Percentiles rank a stretch among this genome's conserved stretches.
These are phyloP conservation scores for Uromys caudimaculatus DNA, from an alignment of 2,797 vertebrate genomes.

Conservation along the genomic window DNA sequence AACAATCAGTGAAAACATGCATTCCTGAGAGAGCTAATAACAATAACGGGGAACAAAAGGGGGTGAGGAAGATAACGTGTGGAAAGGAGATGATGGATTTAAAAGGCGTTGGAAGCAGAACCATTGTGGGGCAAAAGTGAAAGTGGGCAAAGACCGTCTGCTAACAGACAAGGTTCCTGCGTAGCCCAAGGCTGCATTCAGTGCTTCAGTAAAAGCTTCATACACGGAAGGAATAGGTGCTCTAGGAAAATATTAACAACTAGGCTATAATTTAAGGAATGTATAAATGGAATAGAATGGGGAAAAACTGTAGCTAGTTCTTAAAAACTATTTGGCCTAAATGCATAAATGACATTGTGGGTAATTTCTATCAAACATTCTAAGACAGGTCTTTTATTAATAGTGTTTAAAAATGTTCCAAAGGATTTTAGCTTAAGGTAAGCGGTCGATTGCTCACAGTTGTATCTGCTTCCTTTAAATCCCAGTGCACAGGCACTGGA, in stretches of 20 bases:
- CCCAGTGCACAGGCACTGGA: neutral
- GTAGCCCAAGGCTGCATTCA: neutral
- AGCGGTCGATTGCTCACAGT: neutral
- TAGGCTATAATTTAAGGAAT: slow-evolving; percentile 1
- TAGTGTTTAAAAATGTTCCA: neutral
- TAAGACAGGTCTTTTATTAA: slow-evolving; percentile 14
- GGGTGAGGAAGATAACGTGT: neutral
- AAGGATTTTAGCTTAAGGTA: neutral
- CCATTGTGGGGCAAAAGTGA: neutral
- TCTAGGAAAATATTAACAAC: slow-evolving; percentile 33
- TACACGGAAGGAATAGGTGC: neutral
- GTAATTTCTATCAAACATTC: neutral
- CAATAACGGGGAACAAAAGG: neutral
- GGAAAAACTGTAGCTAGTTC: neutral
- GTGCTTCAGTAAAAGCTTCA: neutral
- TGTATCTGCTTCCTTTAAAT: neutral
- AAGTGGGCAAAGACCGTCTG: neutral
- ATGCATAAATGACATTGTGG: neutral
- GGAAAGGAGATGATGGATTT: neutral
- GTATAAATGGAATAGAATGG: neutral
- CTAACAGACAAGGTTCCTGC: neutral
- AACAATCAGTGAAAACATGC: neutral
- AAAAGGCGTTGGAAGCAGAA: neutral
- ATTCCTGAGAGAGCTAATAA: neutral
- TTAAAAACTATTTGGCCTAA: neutral